phyloP scores from a whole-genome alignment of 2,113 vertebrate species.

The Poeciliopsis prolifica region DNA sequence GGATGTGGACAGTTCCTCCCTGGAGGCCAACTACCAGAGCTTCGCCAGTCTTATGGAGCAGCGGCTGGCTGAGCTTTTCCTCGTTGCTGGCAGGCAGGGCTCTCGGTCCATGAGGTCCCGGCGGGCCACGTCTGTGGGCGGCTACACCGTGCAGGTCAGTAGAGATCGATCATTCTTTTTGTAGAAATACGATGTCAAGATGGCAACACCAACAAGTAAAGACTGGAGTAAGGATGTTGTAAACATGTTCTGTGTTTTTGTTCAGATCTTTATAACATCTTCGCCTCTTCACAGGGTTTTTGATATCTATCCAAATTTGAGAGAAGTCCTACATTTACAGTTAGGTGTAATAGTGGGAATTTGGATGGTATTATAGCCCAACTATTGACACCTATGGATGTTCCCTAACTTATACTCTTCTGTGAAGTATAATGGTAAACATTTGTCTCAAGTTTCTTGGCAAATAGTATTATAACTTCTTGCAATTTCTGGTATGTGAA shows the following conservation, averaged over 20 bases:
- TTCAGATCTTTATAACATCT: neutral
- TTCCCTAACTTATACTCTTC: neutral
- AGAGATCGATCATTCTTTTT: neutral
- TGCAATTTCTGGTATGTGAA: no score
- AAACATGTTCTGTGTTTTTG: neutral
- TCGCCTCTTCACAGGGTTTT: neutral
- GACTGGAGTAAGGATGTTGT: neutral
- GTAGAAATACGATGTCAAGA: neutral
- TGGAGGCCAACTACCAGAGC: constrained; percentile 95
- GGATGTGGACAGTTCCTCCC: constrained; percentile 89
- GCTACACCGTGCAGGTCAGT: constrained; percentile 93
- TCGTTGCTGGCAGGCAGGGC: constrained; percentile 91
- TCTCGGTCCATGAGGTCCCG: constrained; percentile 73
- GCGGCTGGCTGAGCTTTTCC: constrained; percentile 92
- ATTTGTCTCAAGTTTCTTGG: neutral
- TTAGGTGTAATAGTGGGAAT: neutral
- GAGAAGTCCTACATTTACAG: neutral
- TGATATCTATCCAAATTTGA: neutral
- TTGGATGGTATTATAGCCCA: neutral
- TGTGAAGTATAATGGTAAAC: neutral
- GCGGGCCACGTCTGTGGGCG: constrained; percentile 88
- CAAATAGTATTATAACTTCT: no score
- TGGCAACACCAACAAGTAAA: neutral
- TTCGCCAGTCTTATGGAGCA: constrained; percentile 97
- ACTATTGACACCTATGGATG: neutral